Evolutionary conservation across 2,888 invertebrate species (phyloP), one percentile per base, ranked within the genome.

Genomic region (Drosophila lacicola): DNA sequence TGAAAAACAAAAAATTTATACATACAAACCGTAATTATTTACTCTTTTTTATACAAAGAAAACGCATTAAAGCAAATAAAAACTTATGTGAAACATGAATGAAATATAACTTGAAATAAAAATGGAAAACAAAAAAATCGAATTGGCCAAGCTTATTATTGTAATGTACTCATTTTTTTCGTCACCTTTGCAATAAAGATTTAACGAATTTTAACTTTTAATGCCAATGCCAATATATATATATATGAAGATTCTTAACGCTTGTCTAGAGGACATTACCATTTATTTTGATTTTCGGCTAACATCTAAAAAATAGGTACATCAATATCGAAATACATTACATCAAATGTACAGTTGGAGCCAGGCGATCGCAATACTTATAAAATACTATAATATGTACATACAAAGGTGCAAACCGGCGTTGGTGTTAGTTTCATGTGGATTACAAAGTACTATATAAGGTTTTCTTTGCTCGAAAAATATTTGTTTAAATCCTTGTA

Each of bases 31-130:
- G 74, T 81, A 84, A 85, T 82, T 89, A 86, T 89, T 89, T 90
- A 83, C 83, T 87, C 86, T 90, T 91, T 90, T 90, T 91, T 90
- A 90, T 91, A 90, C 90, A 90, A 90, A 82, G 72, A 78, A 77
- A 81, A 84, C 63, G 73, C 80, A 79, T 81, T 85, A 79, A 72
- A 53, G 41, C 53, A 82, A 81, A 29, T 29, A 29, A 88, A 79
- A 81, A 74, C 72, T 85, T 82, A 86, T 91, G 90, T 90, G 88
- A 90, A 91, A 90, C 88, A 88, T 90, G 89, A 90, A 89, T 85
- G 83, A 90, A 90, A 89, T 86, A 90, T 90, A 85, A 85, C 85
- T 86, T 88, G 78, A 86, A 87, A 90, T 90, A 88, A 86, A 87
- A 89, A 82, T 68, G 64, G 51, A 46, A 87, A 84, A 83, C 39